phyloP scores from a whole-genome alignment of 2,888 invertebrate species.

The Apodemia duryi region DNA sequence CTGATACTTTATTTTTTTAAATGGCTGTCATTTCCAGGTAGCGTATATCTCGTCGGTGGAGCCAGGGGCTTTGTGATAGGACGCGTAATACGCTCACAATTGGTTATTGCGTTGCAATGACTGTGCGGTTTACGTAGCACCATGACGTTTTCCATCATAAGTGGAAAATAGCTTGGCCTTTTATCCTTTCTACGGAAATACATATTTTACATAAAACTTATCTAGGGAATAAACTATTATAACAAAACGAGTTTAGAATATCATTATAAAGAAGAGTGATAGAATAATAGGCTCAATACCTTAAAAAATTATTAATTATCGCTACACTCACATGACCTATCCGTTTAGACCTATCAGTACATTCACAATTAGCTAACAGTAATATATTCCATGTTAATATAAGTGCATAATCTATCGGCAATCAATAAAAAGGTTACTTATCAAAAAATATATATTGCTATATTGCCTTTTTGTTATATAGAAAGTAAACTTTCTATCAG shows the following conservation, averaged over 20 bases:
- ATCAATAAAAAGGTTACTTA: too few relatives aligned
- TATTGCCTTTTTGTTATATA: too few relatives aligned
- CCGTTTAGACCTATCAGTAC: too few relatives aligned
- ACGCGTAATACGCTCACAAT: constrained; percentile 78
- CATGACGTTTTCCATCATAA: constrained; percentile 52
- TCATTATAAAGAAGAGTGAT: too few relatives aligned
- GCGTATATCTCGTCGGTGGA: constrained; percentile 26
- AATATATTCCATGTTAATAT: too few relatives aligned
- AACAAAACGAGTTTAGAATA: neutral
- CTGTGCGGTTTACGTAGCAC: constrained; percentile 65
- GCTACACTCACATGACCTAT: too few relatives aligned
- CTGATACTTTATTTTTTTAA: neutral
- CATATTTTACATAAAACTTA: constrained; percentile 15
- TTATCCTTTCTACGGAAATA: constrained; percentile 25
- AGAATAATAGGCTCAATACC: too few relatives aligned
- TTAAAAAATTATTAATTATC: too few relatives aligned
- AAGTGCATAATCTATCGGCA: too few relatives aligned
- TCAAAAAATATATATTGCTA: too few relatives aligned
- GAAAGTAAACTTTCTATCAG: too few relatives aligned
- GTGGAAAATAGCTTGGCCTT: constrained; percentile 42
- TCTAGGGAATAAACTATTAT: constrained; percentile 2
- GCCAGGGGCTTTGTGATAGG: constrained; percentile 69
- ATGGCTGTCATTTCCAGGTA: constrained; percentile 23
- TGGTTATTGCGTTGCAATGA: constrained; percentile 79
- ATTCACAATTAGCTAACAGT: too few relatives aligned